Percentiles rank a stretch among this genome's conserved stretches.
These are phyloP conservation scores for Phyllotreta striolata DNA, from an alignment of 2,888 invertebrate genomes.

Conservation along the genomic window DNA sequence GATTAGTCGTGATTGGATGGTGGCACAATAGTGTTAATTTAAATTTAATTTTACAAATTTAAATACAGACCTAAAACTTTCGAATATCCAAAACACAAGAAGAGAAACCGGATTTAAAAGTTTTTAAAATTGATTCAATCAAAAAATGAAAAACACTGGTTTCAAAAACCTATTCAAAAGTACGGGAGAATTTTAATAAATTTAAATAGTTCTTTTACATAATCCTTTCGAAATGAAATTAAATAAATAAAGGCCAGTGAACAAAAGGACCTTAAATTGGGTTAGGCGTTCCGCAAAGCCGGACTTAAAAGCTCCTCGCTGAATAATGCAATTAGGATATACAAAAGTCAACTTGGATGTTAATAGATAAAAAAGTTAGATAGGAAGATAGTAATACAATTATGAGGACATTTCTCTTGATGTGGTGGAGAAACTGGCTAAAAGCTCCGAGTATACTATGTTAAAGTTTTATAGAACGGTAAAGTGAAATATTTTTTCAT, in stretches of 20 bases:
- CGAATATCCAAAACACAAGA: too few species aligned
- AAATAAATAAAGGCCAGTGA: conserved; percentile 39
- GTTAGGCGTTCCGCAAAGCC: conserved; percentile 35
- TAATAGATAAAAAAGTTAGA: conserved; percentile 60
- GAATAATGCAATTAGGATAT: conserved; percentile 58
- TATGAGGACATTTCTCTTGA: conserved; percentile 54
- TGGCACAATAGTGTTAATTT: too few species aligned
- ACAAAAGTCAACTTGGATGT: conserved; percentile 58
- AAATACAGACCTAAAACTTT: too few species aligned
- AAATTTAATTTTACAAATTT: too few species aligned
- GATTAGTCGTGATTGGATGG: too few species aligned
- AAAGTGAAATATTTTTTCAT: too few species aligned
- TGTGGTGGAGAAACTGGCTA: conserved; percentile 46
- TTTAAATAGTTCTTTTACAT: conserved; percentile 22
- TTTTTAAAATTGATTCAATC: too few species aligned
- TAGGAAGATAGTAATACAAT: conserved; percentile 59
- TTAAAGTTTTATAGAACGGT: too few species aligned
- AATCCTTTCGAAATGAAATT: conserved; percentile 36
- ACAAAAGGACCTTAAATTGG: conserved; percentile 40
- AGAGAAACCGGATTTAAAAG: too few species aligned
- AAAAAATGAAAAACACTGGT: too few species aligned
- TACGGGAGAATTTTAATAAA: too few species aligned
- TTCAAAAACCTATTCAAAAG: too few species aligned
- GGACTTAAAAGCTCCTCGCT: conserved; percentile 50
- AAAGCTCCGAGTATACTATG: conserved; percentile 32